Conservation (phyloP, 2,113 vertebrate genomes). For the Loxodonta africana region DNA sequence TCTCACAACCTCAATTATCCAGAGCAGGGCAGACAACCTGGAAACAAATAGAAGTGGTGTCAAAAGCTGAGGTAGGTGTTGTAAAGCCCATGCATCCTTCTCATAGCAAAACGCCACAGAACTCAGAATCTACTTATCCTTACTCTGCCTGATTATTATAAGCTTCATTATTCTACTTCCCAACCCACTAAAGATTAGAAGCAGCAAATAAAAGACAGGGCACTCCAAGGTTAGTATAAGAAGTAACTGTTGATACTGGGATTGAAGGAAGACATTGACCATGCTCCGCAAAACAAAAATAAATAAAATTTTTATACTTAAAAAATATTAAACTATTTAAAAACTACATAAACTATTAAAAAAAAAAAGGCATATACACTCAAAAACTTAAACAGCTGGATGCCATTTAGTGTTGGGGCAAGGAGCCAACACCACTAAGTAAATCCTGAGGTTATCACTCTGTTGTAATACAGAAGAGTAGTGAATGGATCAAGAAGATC, state of each 20-base stretch:
- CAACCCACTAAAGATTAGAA: background rate
- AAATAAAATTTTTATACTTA: background rate
- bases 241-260: background rate
- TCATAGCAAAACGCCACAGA: background rate
- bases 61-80: background rate
- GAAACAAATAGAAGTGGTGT: background rate
- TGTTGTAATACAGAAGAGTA: background rate
- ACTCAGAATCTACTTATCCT: background rate
- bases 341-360: background rate
- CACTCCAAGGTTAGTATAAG: background rate
- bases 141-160: background rate
- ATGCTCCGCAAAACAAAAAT: background rate
- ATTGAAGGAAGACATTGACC: background rate
- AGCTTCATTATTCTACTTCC: background rate
- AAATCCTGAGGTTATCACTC: background rate
- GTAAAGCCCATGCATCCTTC: background rate
- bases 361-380: background rate
- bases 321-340: background rate
- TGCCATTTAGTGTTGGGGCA: background rate
- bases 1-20: background rate
- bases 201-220: background rate
- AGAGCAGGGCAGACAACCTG: background rate
- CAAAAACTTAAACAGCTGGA: background rate
- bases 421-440: background rate
- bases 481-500: background rate